A percentile compares a stretch with the other conserved stretches of the same genome.
Evolutionary conservation across 2,113 vertebrate genomes (phyloP).

Genomic region (Halcyon senegalensis): DNA sequence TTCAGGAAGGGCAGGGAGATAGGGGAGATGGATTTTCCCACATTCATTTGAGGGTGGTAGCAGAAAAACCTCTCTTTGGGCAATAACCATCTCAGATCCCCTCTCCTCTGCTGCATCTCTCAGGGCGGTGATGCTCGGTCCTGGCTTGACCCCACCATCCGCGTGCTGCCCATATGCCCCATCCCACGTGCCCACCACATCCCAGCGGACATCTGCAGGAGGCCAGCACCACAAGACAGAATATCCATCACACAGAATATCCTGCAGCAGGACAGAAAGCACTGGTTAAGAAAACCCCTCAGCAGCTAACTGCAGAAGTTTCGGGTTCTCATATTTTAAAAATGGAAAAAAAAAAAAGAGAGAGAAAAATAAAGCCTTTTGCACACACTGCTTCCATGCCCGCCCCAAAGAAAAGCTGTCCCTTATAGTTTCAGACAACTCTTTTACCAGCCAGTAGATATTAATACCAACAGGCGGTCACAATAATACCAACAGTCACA

Average conservation of each 20-base stretch:
- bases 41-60: neutral
- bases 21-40: neutral
- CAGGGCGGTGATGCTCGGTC: fast-evolving
- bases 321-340: neutral
- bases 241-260: neutral
- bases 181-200: neutral
- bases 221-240: neutral
- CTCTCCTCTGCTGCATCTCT: neutral
- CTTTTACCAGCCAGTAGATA: no score
- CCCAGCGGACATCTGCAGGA: neutral
- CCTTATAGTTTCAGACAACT: neutral
- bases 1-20: neutral
- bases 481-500: neutral
- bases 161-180: fast-evolving
- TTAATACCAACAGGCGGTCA: neutral
- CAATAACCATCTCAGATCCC: fast-evolving
- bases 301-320: neutral
- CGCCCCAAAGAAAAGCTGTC: neutral
- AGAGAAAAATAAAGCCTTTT: neutral
- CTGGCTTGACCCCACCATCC: neutral
- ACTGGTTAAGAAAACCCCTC: no score
- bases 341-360: neutral
- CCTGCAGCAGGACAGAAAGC: neutral
- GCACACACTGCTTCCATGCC: neutral
- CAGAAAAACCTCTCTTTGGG: neutral